Evolutionary conservation across 2,888 invertebrate genomes (phyloP), one percentile per base, ranked within the genome.

Genomic region (Scaeva pyrastri): DNA sequence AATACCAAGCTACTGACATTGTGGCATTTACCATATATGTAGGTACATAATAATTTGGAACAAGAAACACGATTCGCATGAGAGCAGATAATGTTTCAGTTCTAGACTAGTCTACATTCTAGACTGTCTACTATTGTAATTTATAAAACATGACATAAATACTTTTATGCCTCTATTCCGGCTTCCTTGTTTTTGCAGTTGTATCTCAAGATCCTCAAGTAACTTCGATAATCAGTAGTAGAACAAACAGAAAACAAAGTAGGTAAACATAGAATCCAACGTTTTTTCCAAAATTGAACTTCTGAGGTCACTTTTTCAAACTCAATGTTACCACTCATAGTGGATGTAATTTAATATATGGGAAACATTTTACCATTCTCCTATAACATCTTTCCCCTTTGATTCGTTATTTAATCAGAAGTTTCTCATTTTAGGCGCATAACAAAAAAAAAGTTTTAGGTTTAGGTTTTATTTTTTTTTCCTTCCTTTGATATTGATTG

Each of bases 41-140:
- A n/a, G 48, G 48, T 39, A 68, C 68, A 52, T 52, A 41, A 39
- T 45, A 48, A 23, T 19, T 64, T 64, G 66, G 21, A 60, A 43
- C 14, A 79, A 41, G 50, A 73, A 66, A 66, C 16, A 73, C 41
- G 50, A 79, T 79, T 41, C 48, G 23, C 26, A 73, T 66, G 64
- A 31, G 66, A 77, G 19, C 39, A 72, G 45, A 79, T 79, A 48
- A 58, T 58, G 56, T 79, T 73, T 50, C 66, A 73, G 41, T 66
- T 66, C 16, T 62, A 73, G 56, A 48, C 72, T 14, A 21, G 45
- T 64, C 23, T 78, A 48, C 45, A 66, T 48, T 48, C 36, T 48
- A 31, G 31, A n/a, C 11, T 7, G n/a, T 2, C 16, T 14, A 19
- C 39, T 19, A 60, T 21, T 50, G 50, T 31, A 50, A 70, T 60